A percentile compares a stretch with the other conserved stretches of the same genome.
Conservation (phyloP, 1,140 invertebrate genomes). For the Probaryconus sp. region DNA sequence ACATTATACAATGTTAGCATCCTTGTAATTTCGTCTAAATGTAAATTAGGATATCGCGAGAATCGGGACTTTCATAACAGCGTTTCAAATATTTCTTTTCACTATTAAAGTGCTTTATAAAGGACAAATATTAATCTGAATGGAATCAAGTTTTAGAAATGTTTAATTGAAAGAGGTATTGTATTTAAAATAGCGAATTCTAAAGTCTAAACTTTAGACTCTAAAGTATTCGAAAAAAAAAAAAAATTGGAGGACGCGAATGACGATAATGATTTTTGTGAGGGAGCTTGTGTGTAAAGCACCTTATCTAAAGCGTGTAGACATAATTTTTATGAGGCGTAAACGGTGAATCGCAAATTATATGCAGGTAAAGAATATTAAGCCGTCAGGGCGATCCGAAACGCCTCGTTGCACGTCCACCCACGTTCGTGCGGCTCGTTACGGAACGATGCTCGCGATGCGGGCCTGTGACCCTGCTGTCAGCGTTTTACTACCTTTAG, state of each 20-base stretch:
- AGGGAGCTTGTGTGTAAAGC: constrained; percentile 39
- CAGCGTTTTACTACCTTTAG: constrained; percentile 73
- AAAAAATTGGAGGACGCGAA: too few species aligned
- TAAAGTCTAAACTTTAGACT: too few species aligned
- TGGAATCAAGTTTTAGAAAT: too few species aligned
- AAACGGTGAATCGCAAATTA: constrained; percentile 63
- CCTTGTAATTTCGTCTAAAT: constrained; percentile 41
- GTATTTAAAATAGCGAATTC: too few species aligned
- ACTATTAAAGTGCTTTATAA: too few species aligned
- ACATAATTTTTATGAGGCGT: constrained; percentile 60
- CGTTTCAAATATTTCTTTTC: too few species aligned
- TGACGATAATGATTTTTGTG: too few species aligned
- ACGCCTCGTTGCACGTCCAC: constrained; percentile 68
- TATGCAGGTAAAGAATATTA: constrained; percentile 70
- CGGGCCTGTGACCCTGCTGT: constrained; percentile 68
- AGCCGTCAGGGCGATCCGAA: constrained; percentile 70
- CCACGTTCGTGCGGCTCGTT: constrained; percentile 73
- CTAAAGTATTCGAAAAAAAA: too few species aligned
- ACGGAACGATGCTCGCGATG: constrained; percentile 61
- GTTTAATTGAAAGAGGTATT: too few species aligned
- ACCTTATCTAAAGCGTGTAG: constrained; percentile 48
- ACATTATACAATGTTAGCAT: constrained; percentile 11
- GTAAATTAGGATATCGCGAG: constrained; percentile 51
- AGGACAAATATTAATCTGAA: too few species aligned
- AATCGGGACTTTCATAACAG: too few species aligned